Evolutionary conservation across 2,113 vertebrate genomes (phyloP).

Genomic region (Hippocampus comes): DNA sequence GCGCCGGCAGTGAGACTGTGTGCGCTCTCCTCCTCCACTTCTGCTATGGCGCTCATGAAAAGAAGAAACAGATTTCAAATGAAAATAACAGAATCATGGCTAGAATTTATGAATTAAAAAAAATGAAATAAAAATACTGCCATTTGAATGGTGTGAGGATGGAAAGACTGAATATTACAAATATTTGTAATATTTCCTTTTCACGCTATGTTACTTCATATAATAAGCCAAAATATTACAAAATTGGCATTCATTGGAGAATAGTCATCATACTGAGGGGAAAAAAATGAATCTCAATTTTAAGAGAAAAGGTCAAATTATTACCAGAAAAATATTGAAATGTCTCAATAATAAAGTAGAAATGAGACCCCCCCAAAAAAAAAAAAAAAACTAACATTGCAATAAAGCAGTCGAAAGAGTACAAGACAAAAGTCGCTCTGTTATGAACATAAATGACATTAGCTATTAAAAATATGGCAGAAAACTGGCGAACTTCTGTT

Average conservation of each 20-base stretch:
- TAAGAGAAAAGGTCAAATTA: neutral
- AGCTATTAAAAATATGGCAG: neutral
- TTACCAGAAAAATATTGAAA: neutral
- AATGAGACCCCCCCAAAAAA: neutral
- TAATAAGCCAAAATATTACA: too few relatives aligned
- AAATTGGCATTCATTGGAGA: too few relatives aligned
- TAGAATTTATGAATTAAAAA: neutral
- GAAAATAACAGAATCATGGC: neutral
- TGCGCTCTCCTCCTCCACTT: constrained; percentile 42
- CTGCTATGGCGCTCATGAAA: constrained; percentile 40
- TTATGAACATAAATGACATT: neutral
- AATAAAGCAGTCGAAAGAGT: neutral
- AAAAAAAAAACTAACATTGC: neutral
- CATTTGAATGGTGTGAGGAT: neutral
- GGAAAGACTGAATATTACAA: neutral
- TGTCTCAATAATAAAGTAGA: neutral
- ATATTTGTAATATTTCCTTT: too few relatives aligned
- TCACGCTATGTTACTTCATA: too few relatives aligned
- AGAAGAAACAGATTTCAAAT: too few relatives aligned
- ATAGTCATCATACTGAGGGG: neutral
- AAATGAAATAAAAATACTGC: too few relatives aligned
- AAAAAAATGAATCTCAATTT: neutral
- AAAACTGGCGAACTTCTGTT: neutral
- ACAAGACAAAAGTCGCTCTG: neutral
- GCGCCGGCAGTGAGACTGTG: constrained; percentile 53